These are phyloP conservation scores for Campoplex capitator DNA, from an alignment of 2,888 invertebrate species.

Conservation along the genomic window DNA sequence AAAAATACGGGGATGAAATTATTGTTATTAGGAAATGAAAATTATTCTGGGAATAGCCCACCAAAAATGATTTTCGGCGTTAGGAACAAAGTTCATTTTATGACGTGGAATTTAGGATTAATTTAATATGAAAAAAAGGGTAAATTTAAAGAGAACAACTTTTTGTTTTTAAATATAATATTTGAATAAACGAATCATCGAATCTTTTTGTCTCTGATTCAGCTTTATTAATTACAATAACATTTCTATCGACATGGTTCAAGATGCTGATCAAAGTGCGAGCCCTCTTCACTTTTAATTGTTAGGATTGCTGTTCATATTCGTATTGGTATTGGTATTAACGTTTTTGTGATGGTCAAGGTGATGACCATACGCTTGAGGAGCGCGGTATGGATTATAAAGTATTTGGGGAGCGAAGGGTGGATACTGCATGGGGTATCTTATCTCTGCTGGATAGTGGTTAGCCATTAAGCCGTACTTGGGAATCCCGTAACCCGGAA, in stretches of 20 bases:
- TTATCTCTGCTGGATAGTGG: conserved; percentile 9
- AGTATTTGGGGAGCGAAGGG: conserved; percentile 10
- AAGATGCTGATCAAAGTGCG: neutral
- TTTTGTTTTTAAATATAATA: neutral
- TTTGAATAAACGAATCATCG: neutral
- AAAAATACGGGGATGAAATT: neutral
- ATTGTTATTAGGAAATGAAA: neutral
- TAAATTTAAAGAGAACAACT: too few species aligned
- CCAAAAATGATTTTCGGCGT: neutral
- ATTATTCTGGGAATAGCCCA: neutral
- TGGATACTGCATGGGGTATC: conserved; percentile 36
- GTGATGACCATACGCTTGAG: conserved; percentile 4
- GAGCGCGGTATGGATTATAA: neutral
- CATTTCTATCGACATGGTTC: neutral
- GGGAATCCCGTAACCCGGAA: conserved; percentile 29
- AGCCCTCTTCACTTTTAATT: conserved; percentile 40
- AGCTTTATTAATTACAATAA: neutral
- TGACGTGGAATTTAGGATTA: too few species aligned
- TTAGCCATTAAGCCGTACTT: conserved; percentile 33
- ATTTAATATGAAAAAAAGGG: too few species aligned
- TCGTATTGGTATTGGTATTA: conserved; percentile 66
- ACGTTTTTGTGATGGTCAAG: conserved; percentile 29
- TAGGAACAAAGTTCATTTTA: neutral
- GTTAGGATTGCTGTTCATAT: conserved; percentile 52
- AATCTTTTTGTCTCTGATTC: neutral